phyloP scores from a whole-genome alignment of 1,140 invertebrate genomes.

The Acarapis woodi region DNA sequence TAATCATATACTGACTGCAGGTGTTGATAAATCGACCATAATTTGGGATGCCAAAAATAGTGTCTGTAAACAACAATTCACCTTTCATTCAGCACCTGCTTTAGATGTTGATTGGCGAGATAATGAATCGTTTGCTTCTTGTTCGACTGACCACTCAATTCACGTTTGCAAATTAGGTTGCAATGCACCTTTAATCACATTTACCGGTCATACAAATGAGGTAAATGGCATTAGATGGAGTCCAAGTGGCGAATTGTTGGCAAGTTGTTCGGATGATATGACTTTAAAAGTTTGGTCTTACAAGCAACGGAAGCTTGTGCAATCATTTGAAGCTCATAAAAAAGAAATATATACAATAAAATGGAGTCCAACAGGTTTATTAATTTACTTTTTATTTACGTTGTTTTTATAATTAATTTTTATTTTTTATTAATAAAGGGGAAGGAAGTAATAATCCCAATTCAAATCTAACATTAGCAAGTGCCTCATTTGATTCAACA shows the following conservation, averaged over 20 bases:
- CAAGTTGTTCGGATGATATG: constrained; percentile 97
- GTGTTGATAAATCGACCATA: constrained; percentile 27
- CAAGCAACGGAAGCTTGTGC: constrained; percentile 82
- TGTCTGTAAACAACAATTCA: constrained; percentile 87
- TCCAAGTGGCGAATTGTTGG: constrained; percentile 80
- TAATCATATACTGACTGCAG: constrained; percentile 90
- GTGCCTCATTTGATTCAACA: constrained; percentile 87
- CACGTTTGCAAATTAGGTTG: constrained; percentile 79
- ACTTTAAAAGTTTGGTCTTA: constrained; percentile 54
- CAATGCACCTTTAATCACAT: constrained; percentile 87
- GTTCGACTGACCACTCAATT: constrained; percentile 94
- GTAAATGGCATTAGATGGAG: constrained; percentile 99
- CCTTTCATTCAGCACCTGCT: constrained; percentile 82
- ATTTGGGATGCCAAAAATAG: constrained; percentile 96
- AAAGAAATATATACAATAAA: constrained; percentile 99
- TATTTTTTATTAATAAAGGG: no score
- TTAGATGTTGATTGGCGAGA: constrained; percentile 97
- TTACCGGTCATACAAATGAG: constrained; percentile 93
- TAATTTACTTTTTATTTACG: no score
- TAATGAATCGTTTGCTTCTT: constrained; percentile 86
- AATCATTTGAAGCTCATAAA: constrained; percentile 88
- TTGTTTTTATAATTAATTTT: no score
- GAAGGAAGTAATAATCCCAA: constrained; percentile 87
- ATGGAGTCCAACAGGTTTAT: constrained; percentile 75
- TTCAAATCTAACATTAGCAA: constrained; percentile 76